A percentile compares a stretch with the other conserved stretches of the same genome.
phyloP scores from a whole-genome alignment of 2,113 vertebrate species.

The Tyrannus savana region DNA sequence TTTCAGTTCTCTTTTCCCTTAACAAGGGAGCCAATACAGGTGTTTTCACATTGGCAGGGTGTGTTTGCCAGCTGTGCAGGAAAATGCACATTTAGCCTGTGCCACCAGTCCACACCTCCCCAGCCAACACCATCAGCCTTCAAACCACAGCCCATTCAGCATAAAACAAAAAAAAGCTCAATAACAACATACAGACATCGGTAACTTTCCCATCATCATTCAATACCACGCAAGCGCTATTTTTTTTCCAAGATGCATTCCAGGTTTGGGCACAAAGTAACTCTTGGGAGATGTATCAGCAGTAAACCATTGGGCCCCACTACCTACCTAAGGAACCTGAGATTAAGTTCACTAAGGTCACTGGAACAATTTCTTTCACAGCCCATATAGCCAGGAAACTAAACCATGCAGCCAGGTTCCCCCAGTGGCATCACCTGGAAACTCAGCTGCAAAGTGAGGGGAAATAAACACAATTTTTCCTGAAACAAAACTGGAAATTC shows the following conservation, averaged over 20 bases:
- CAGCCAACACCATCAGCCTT: not conserved
- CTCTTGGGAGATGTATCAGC: not conserved
- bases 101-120: not conserved
- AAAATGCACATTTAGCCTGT: not conserved
- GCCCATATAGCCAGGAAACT: not conserved
- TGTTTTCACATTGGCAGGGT: not conserved
- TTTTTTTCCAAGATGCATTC: not conserved
- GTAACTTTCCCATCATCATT: not conserved
- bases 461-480: not conserved
- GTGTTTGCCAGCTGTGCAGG: not conserved
- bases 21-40: not conserved
- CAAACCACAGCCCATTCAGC: not conserved
- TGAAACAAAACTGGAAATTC: not conserved
- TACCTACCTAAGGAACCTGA: not conserved
- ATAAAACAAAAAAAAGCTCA: not conserved
- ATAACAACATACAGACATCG: not conserved
- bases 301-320: not conserved
- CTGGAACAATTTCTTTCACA: not conserved
- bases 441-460: not conserved
- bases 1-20: not conserved
- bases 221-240: fast-evolving
- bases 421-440: not conserved
- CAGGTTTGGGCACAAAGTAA: not conserved
- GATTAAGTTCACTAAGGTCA: not conserved
- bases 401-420: not conserved